Evolutionary conservation across 2,113 vertebrate genomes (phyloP).

Genomic region (Syrrhaptes paradoxus): DNA sequence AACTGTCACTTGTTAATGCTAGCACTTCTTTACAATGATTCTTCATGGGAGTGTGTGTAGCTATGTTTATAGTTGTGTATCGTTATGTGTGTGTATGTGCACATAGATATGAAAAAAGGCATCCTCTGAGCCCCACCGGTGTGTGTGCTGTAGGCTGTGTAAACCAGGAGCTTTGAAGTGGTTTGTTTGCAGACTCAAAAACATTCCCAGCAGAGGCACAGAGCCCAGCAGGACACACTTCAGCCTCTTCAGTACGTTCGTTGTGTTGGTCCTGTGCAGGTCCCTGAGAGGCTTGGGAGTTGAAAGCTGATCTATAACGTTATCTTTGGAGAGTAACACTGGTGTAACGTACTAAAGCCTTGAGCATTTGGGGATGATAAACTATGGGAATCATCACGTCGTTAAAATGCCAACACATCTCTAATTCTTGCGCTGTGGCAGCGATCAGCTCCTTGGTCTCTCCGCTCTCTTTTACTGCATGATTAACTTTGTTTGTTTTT

Average conservation of each 20-base stretch:
- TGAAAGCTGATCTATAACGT: background rate
- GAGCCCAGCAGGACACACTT: background rate
- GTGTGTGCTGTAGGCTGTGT: background rate
- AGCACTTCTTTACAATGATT: background rate
- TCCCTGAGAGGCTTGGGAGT: background rate
- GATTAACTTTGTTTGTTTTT: slow-evolving; percentile 16
- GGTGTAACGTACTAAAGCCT: background rate
- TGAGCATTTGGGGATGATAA: background rate
- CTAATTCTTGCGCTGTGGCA: background rate
- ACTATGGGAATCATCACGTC: background rate
- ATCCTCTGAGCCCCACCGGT: background rate
- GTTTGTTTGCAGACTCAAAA: background rate
- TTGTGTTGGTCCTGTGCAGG: background rate
- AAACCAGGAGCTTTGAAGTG: background rate
- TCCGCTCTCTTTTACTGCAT: background rate
- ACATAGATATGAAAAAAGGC: too few relatives aligned
- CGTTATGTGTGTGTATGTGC: fast-evolving
- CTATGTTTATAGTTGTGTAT: background rate
- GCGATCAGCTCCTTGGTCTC: background rate
- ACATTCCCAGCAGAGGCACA: background rate
- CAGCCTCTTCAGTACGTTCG: fast-evolving
- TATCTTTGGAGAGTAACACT: background rate
- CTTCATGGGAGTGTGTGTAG: background rate
- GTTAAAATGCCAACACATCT: background rate
- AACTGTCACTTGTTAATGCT: background rate